These are phyloP conservation scores for Thunnus thynnus DNA, from an alignment of 2,113 vertebrate genomes.

Conservation along the genomic window DNA sequence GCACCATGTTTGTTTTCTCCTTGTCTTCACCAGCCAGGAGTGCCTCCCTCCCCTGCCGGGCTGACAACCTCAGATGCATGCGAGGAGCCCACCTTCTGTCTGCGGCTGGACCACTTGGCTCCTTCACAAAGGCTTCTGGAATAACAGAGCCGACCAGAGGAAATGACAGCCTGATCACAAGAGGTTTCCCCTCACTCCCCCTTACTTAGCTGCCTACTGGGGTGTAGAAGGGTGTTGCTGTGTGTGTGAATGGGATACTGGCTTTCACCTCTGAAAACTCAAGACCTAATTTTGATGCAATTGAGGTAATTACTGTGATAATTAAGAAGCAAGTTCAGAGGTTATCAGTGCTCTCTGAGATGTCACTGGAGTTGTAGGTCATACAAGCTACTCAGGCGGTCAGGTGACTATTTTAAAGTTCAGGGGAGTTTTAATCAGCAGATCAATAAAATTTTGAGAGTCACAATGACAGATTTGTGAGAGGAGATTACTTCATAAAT, in stretches of 20 bases:
- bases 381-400: background rate
- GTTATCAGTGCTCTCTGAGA: background rate
- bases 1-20: slow-evolving; percentile 83
- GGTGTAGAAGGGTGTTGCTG: slow-evolving; percentile 42
- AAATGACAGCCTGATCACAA: slow-evolving; percentile 84
- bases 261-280: slow-evolving; percentile 45
- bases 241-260: slow-evolving; percentile 12
- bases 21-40: slow-evolving; percentile 74
- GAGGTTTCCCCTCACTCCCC: slow-evolving; percentile 42
- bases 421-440: background rate
- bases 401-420: background rate
- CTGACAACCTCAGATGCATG: slow-evolving; percentile 80
- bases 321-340: background rate
- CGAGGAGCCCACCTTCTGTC: slow-evolving; percentile 81
- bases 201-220: slow-evolving; percentile 50
- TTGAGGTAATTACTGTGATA: background rate
- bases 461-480: background rate
- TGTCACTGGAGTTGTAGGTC: background rate
- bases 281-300: background rate
- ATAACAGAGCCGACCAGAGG: slow-evolving; percentile 82
- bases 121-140: slow-evolving; percentile 81
- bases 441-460: background rate
- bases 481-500: slow-evolving; percentile 13
- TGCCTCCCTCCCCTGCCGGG: slow-evolving; percentile 80
- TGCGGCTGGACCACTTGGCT: slow-evolving; percentile 80